Evolutionary conservation across 2,888 invertebrate species (phyloP).

Genomic region (Torymus texanus): DNA sequence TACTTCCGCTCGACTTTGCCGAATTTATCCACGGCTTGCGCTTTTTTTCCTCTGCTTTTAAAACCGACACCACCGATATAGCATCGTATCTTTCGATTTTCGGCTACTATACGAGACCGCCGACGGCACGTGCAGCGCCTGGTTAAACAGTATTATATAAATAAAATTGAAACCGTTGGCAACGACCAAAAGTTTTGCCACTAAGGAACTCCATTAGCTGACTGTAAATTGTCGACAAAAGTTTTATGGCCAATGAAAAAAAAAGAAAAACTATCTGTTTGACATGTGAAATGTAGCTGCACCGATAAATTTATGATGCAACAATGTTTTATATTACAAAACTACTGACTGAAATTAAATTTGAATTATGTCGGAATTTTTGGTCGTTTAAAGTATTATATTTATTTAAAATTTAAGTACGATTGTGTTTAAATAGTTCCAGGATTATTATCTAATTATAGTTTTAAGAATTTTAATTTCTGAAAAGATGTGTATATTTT

Average conservation of each 20-base stretch:
- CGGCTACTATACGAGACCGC: neutral
- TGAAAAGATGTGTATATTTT: too few relatives aligned
- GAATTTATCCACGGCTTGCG: slow-evolving; percentile 35
- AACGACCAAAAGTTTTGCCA: slow-evolving; percentile 3
- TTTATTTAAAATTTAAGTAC: too few relatives aligned
- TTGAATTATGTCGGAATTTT: too few relatives aligned
- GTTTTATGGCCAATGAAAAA: neutral
- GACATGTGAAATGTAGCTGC: too few relatives aligned
- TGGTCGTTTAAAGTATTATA: too few relatives aligned
- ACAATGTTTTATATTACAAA: too few relatives aligned
- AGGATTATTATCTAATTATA: too few relatives aligned
- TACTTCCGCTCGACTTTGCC: slow-evolving; percentile 49
- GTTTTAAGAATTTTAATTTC: too few relatives aligned
- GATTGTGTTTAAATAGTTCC: too few relatives aligned
- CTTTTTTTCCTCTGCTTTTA: slow-evolving; percentile 14
- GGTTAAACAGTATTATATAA: slow-evolving; percentile 44
- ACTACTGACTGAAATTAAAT: too few relatives aligned
- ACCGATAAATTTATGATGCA: too few relatives aligned
- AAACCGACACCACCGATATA: slow-evolving; percentile 17
- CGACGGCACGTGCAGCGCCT: slow-evolving; percentile 44
- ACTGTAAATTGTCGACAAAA: neutral
- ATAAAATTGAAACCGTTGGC: slow-evolving; percentile 33
- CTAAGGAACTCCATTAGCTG: neutral
- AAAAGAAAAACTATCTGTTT: too few relatives aligned
- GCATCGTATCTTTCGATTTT: slow-evolving; percentile 39